Percentiles rank a stretch among this genome's conserved stretches.
Conservation (phyloP, 2,113 vertebrate genomes). For the Crotalus viridis region DNA sequence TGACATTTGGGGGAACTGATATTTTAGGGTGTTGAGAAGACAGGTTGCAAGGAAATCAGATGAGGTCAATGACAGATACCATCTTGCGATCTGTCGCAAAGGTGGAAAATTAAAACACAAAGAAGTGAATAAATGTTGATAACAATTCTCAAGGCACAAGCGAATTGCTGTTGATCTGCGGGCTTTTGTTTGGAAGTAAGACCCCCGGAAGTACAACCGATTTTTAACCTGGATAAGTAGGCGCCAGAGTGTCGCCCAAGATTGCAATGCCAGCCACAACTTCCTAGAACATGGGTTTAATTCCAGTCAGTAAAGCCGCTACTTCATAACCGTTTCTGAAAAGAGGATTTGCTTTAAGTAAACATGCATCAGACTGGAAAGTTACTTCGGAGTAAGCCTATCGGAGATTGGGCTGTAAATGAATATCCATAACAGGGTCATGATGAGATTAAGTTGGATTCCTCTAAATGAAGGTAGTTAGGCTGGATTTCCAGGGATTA, state of each 20-base stretch:
- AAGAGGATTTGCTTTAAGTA: neutral
- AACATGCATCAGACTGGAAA: neutral
- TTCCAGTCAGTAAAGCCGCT: too few relatives aligned
- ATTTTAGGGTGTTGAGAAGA: neutral
- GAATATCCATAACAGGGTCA: neutral
- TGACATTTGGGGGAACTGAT: neutral
- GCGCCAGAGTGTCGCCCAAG: neutral
- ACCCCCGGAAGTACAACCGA: neutral
- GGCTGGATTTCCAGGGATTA: conserved; percentile 4
- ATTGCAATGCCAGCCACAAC: neutral
- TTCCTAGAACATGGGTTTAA: neutral
- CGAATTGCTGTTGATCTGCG: neutral
- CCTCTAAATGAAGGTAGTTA: neutral
- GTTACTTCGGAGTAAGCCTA: neutral
- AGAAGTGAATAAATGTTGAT: neutral
- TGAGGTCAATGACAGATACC: neutral
- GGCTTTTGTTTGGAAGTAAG: neutral
- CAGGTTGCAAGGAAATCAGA: neutral
- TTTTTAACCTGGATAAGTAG: neutral
- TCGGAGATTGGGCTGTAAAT: neutral
- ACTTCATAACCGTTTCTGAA: neutral
- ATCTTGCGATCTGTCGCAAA: neutral
- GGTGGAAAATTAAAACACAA: neutral
- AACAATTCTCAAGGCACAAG: neutral
- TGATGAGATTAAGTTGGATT: neutral